These are phyloP conservation scores for Cebidichthys violaceus DNA, from an alignment of 2,113 vertebrate species.

Conservation along the genomic window DNA sequence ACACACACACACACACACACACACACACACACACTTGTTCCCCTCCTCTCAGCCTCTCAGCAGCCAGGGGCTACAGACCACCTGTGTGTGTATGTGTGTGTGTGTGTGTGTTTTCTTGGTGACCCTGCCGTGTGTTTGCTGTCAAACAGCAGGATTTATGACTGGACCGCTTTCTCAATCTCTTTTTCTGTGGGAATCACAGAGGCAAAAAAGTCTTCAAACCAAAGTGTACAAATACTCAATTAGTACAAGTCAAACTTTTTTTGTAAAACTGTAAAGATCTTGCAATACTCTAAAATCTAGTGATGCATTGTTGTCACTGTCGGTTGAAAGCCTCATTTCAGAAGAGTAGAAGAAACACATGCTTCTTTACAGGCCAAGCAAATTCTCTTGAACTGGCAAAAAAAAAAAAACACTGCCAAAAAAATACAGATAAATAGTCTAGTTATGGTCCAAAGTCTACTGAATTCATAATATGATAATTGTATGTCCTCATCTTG, in stretches of 20 bases:
- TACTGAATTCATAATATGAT: neutral
- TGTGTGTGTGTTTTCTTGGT: slow-evolving; percentile 13
- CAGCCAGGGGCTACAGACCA: slow-evolving; percentile 18
- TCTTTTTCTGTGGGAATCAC: neutral
- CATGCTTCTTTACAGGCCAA: neutral
- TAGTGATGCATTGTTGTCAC: neutral
- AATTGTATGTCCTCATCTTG: neutral
- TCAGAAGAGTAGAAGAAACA: neutral
- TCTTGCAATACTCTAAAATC: neutral
- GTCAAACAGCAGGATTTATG: slow-evolving; percentile 34
- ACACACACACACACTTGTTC: neutral
- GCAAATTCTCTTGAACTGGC: neutral
- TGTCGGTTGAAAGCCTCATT: neutral
- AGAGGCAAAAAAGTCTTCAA: neutral
- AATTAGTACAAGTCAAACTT: neutral
- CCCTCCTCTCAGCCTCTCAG: neutral
- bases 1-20: slow-evolving; percentile 10
- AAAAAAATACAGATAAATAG: neutral
- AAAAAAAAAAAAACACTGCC: too few relatives aligned
- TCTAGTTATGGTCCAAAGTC: neutral
- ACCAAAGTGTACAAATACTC: neutral
- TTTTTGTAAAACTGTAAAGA: neutral
- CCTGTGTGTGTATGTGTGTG: slow-evolving; percentile 13
- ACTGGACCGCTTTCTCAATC: neutral
- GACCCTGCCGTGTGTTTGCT: slow-evolving; percentile 32